These are phyloP conservation scores for Exaiptasia diaphana DNA, from an alignment of 64 coral and sea anemone genomes.

Conservation along the genomic window DNA sequence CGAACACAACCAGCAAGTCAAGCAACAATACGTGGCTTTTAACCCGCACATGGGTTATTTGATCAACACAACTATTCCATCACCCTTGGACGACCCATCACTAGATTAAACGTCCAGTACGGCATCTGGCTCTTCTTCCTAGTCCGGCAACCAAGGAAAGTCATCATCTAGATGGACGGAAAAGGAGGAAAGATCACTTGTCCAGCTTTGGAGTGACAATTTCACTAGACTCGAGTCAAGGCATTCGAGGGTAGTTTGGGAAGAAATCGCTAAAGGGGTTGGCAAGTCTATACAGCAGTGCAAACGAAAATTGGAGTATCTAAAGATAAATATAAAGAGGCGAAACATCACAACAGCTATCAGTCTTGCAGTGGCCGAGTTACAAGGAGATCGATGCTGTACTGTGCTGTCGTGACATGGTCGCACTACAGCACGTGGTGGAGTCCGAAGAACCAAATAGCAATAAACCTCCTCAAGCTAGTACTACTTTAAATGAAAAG, in stretches of 20 bases:
- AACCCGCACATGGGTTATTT: neutral
- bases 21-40: neutral
- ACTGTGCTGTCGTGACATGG: constrained; percentile 34
- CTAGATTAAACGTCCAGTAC: neutral
- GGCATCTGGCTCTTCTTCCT: neutral
- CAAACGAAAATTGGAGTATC: constrained; percentile 30
- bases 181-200: neutral
- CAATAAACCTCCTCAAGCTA: neutral
- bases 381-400: constrained; percentile 28
- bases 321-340: constrained; percentile 33
- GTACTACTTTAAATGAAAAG: neutral
- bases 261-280: constrained; percentile 3
- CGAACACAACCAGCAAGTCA: neutral
- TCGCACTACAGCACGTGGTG: constrained; percentile 24
- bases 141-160: neutral
- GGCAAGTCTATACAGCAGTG: neutral
- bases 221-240: constrained; percentile 2
- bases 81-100: neutral
- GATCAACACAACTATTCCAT: neutral
- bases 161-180: constrained; percentile 9
- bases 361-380: constrained; percentile 9
- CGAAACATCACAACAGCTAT: constrained; percentile 23
- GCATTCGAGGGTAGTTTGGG: neutral
- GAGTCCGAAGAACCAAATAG: neutral
- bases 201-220: constrained; percentile 19